Percentiles rank a stretch among this genome's conserved stretches.
Evolutionary conservation across 2,113 vertebrate species (phyloP).

Genomic region (Benitochromis conjunctus): DNA sequence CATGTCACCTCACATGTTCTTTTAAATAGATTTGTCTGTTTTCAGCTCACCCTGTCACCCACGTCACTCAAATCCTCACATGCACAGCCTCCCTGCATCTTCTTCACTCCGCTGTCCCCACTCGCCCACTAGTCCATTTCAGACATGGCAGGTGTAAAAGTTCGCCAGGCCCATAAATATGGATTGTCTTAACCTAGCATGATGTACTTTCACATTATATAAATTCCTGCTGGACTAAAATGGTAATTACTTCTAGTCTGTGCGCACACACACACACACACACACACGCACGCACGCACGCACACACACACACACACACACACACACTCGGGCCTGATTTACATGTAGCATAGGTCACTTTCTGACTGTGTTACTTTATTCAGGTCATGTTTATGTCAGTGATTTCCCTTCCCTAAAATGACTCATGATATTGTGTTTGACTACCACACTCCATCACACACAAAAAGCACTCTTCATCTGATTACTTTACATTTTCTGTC

Average conservation of each 20-base stretch:
- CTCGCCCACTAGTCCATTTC: background rate
- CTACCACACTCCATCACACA: background rate
- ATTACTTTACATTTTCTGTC: background rate
- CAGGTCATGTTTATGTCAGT: background rate
- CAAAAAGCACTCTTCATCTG: background rate
- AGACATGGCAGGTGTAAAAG: background rate
- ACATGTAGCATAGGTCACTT: background rate
- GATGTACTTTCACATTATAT: constrained; percentile 6
- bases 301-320: background rate
- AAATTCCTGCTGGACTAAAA: background rate
- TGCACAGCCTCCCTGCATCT: background rate
- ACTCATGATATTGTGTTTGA: background rate
- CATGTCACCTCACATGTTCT: background rate
- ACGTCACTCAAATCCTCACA: background rate
- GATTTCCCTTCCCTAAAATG: background rate
- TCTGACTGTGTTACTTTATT: background rate
- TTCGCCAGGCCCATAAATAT: constrained; percentile 52
- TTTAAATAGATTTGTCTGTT: constrained; percentile 18
- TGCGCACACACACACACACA: background rate
- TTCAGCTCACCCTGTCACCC: constrained; percentile 11
- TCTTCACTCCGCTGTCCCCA: background rate
- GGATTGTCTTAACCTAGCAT: constrained; percentile 4
- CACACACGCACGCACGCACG: too few relatives aligned
- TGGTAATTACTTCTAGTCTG: background rate
- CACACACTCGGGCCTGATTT: background rate